Base-by-base conservation (phyloP, 2,888 invertebrate species). In the Crioceris asparagi region DNA sequence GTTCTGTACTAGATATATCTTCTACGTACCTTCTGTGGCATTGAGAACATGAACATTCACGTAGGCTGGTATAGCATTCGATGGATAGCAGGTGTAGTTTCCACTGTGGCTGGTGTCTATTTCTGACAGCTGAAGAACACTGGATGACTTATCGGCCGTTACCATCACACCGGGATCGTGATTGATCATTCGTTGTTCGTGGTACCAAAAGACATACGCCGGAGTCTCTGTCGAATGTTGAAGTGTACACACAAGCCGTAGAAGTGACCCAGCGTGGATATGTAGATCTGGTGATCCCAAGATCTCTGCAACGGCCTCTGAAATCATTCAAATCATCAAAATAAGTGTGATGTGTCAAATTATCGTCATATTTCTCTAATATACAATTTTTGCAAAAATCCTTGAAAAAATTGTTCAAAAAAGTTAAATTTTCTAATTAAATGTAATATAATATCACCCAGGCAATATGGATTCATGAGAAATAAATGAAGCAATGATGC, bases 81-180 rank as follows among this genome's bases (percentile, higher is more conserved):
- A 70, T n/a, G 79, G 78, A 1, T 72, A 72, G 51, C 80, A 79
- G 16, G 79, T 79, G 61, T 79, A 80, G 61, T 78, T 79, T 3
- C 80, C 79, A 11, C 74, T 76, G 54, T 77, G 77, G 33, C 55
- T 56, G 19, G 60, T 57, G 40, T 64, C 62, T 1, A 77, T 78
- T 50, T 77, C 76, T 16, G 75, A 71, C 38, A 82, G 73, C 38
- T 76, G 71, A 35, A 83, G 66, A 45, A 78, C 73, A 48, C 81
- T 82, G 23, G 73, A 72, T 40, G 72, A 67, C 17, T 46, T 44
- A 29, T 70, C 73, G 3, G 64, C 65, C 35, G 64, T 62, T 19
- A 74, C 72, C 42, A 58, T 58, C 5, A 74, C 70, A 1, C 71
- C 72, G 11, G 64, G 65, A 53, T 75, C 74, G 54, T 74, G 74